These are phyloP conservation scores for Limnephilus auricula DNA, from an alignment of 2,888 invertebrate species.

Conservation along the genomic window DNA sequence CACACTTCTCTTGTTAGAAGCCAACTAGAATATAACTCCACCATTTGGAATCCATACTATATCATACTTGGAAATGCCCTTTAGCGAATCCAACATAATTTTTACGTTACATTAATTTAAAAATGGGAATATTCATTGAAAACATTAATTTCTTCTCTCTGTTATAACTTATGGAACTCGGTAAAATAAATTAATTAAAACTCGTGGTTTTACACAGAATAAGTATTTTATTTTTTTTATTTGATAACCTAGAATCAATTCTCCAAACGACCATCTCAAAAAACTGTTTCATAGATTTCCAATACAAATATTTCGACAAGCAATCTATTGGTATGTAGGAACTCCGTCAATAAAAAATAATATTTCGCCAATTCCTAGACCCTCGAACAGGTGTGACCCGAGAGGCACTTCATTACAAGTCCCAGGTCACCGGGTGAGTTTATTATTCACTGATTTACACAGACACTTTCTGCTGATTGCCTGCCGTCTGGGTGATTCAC, in stretches of 20 bases:
- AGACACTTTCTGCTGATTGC: conserved; percentile 15
- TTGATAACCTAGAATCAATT: background rate
- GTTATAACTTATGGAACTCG: no score
- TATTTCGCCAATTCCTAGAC: background rate
- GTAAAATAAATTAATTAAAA: no score
- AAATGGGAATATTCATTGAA: no score
- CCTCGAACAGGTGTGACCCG: background rate
- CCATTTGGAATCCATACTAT: no score
- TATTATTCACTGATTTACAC: conserved; percentile 22
- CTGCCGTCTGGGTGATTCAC: background rate
- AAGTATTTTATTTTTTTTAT: no score
- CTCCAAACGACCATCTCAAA: background rate
- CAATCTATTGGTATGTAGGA: background rate
- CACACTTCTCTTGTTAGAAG: no score
- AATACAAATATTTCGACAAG: background rate
- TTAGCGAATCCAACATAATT: no score
- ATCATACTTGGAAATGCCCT: no score
- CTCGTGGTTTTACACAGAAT: no score
- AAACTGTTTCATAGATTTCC: background rate
- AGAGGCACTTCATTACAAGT: background rate
- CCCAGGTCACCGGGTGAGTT: conserved; percentile 8
- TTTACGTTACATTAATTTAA: no score
- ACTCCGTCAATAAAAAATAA: background rate
- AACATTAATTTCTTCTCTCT: no score
- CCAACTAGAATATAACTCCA: no score